Conservation (phyloP, 2,797 vertebrate genomes). For the Aeoliscus strigatus region DNA sequence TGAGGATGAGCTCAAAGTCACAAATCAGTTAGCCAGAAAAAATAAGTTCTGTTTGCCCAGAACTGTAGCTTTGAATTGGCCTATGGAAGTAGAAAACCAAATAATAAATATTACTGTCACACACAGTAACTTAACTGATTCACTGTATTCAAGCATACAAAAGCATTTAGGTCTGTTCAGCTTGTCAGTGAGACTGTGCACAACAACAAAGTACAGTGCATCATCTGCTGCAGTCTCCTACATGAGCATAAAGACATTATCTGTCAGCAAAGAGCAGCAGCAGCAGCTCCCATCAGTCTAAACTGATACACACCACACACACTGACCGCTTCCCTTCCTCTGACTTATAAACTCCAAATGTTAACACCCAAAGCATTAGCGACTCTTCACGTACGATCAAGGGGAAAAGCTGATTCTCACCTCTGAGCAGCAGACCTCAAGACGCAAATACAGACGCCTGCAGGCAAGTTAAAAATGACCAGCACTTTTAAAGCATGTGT, state of each 20-base stretch:
- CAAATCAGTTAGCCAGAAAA: no score
- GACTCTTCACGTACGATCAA: conserved; percentile 3
- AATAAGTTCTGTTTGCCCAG: no score
- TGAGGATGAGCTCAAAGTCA: no score
- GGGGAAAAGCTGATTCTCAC: conserved; percentile 38
- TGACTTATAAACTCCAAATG: background rate
- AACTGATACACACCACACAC: conserved; percentile 5
- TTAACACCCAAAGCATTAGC: conserved; percentile 6
- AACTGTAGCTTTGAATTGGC: no score
- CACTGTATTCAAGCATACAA: no score
- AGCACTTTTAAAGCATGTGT: conserved; percentile 21
- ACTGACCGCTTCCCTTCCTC: background rate
- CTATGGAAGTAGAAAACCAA: no score
- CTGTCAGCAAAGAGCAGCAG: conserved; percentile 23
- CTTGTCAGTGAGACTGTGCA: conserved; percentile 6
- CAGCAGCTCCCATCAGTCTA: conserved; percentile 15
- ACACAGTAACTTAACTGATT: no score
- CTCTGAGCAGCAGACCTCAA: conserved; percentile 18
- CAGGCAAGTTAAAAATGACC: conserved; percentile 17
- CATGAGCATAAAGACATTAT: conserved; percentile 39
- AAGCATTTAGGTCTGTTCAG: background rate
- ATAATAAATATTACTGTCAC: no score
- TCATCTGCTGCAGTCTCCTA: conserved; percentile 1
- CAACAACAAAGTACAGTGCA: conserved; percentile 8
- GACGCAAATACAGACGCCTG: background rate